Evolutionary conservation across 2,797 vertebrate species (phyloP).

Genomic region (Coregonus ussuriensis): DNA sequence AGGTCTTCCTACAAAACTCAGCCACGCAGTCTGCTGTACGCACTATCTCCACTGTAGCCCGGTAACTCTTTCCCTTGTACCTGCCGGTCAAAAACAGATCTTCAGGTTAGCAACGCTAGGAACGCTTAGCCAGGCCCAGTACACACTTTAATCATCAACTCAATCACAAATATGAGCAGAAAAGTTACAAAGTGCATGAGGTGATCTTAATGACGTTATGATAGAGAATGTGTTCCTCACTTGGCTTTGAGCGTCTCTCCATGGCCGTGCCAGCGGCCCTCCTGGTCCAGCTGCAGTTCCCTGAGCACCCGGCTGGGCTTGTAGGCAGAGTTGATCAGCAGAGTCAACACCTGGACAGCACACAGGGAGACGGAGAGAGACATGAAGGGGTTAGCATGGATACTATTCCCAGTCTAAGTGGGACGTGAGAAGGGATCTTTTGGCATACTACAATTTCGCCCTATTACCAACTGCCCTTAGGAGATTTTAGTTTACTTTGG

Average conservation of each 20-base stretch:
- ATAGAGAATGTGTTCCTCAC: conserved; percentile 70
- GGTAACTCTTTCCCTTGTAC: conserved; percentile 98
- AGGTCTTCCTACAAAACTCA: conserved; percentile 96
- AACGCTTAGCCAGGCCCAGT: background rate
- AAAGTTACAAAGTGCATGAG: background rate
- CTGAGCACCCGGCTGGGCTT: conserved; percentile 96
- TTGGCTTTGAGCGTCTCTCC: conserved; percentile 98
- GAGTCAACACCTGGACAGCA: conserved; percentile 84
- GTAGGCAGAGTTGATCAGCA: conserved; percentile 96
- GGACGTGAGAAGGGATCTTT: background rate
- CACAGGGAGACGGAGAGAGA: conserved; percentile 18
- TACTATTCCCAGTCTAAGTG: background rate
- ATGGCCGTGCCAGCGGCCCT: conserved; percentile 92
- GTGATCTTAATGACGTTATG: background rate
- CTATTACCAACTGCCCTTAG: no score
- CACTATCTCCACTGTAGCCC: conserved; percentile 95
- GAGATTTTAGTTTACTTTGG: background rate
- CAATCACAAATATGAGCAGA: background rate
- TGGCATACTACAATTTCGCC: no score
- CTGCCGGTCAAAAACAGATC: conserved; percentile 63
- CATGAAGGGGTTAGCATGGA: background rate
- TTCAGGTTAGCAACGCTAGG: background rate
- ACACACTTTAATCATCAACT: background rate
- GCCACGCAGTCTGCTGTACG: conserved; percentile 93
- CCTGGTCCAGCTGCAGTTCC: conserved; percentile 95